Evolutionary conservation across 1,140 invertebrate species (phyloP).

Genomic region (Globodera rostochiensis): DNA sequence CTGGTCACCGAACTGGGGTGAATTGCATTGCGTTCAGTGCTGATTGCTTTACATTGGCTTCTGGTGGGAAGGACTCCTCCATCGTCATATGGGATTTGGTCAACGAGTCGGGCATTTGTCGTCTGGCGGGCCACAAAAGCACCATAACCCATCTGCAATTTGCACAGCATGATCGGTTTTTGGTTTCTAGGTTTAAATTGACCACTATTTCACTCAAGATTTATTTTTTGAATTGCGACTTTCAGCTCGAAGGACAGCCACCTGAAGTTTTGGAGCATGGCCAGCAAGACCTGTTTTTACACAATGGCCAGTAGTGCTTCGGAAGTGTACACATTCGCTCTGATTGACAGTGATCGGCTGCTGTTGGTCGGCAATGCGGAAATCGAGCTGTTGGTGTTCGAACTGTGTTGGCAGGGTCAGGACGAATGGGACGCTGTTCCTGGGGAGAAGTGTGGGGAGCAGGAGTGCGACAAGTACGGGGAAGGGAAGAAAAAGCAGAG

Average conservation of each 20-base stretch:
- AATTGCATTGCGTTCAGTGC: slow-evolving; percentile 80
- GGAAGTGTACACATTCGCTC: slow-evolving; percentile 79
- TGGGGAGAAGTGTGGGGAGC: background rate
- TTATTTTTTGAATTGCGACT: slow-evolving; percentile 32
- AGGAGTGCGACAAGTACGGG: background rate
- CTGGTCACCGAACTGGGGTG: slow-evolving; percentile 84
- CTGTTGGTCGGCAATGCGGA: slow-evolving; percentile 84
- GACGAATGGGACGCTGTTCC: slow-evolving; percentile 53
- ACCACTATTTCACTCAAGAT: background rate
- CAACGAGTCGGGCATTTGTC: slow-evolving; percentile 82
- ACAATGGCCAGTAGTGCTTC: slow-evolving; percentile 75
- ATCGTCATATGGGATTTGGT: slow-evolving; percentile 93
- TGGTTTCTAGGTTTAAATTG: slow-evolving; percentile 74
- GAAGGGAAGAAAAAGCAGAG: slow-evolving; percentile 13
- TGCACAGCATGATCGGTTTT: slow-evolving; percentile 74
- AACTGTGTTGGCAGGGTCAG: slow-evolving; percentile 66
- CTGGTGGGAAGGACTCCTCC: slow-evolving; percentile 74
- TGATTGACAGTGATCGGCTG: slow-evolving; percentile 70
- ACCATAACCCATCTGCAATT: slow-evolving; percentile 84
- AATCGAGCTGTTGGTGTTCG: slow-evolving; percentile 82
- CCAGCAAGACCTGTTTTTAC: slow-evolving; percentile 91
- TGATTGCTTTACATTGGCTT: slow-evolving; percentile 79
- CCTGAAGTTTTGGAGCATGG: slow-evolving; percentile 95
- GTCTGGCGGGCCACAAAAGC: slow-evolving; percentile 88
- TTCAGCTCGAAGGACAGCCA: slow-evolving; percentile 86